These are phyloP conservation scores for Todiramphus chloris DNA, from an alignment of 2,113 vertebrate genomes.

Conservation along the genomic window DNA sequence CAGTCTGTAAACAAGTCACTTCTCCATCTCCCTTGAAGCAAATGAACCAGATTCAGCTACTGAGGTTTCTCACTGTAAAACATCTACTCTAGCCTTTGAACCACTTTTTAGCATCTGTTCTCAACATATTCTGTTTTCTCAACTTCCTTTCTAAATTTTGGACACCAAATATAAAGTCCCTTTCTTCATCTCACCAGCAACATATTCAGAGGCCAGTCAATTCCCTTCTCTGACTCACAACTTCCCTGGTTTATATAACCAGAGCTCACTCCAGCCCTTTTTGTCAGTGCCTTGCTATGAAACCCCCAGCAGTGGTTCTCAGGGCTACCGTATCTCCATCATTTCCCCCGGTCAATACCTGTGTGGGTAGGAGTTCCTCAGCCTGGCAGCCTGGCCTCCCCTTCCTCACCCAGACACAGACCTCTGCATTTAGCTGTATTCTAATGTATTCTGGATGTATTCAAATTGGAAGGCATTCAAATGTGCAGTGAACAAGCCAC, in stretches of 20 bases:
- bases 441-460: background rate
- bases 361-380: fast-evolving
- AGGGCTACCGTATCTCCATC: background rate
- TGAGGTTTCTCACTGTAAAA: constrained; percentile 3
- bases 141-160: background rate
- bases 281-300: background rate
- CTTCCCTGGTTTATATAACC: constrained; percentile 13
- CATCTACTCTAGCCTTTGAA: background rate
- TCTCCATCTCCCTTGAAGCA: constrained; percentile 8
- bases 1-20: constrained; percentile 24
- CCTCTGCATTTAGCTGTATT: background rate
- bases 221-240: background rate
- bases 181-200: background rate
- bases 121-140: background rate
- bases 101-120: background rate
- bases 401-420: background rate
- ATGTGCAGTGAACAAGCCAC: background rate
- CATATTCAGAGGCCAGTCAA: background rate
- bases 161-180: background rate
- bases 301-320: background rate
- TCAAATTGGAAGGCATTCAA: background rate
- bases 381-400: background rate
- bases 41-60: constrained; percentile 8
- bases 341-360: fast-evolving
- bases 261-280: background rate